These are phyloP conservation scores for Xenopus petersii DNA, from an alignment of 2,797 vertebrate species.

Conservation along the genomic window DNA sequence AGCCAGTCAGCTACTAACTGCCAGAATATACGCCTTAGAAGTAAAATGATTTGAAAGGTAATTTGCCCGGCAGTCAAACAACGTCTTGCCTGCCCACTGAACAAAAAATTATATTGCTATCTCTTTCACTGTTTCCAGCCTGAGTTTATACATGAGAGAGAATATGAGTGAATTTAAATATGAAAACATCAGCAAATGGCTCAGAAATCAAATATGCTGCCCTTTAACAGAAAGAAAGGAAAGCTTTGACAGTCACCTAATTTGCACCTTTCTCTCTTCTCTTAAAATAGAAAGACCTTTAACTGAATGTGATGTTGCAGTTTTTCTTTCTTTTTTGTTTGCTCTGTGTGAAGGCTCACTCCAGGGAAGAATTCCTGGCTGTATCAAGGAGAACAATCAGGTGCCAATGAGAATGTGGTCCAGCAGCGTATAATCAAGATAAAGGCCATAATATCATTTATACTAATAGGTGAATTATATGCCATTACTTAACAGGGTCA, in stretches of 20 bases:
- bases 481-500: too few relatives aligned
- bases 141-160: neutral
- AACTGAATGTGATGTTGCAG: conserved; percentile 12
- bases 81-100: too few relatives aligned
- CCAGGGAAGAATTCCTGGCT: conserved; percentile 12
- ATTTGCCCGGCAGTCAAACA: too few relatives aligned
- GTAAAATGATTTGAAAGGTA: too few relatives aligned
- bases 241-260: conserved; percentile 6
- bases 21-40: too few relatives aligned
- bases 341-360: conserved; percentile 21
- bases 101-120: too few relatives aligned
- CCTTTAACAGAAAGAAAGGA: conserved; percentile 16
- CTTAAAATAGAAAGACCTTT: conserved; percentile 37
- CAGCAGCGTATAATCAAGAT: conserved; percentile 4
- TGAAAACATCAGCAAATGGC: neutral
- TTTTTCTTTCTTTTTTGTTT: conserved; percentile 7
- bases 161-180: neutral
- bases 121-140: too few relatives aligned
- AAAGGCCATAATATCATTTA: conserved; percentile 31
- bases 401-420: neutral
- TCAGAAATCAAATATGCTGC: neutral
- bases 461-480: neutral
- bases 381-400: conserved; percentile 16
- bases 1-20: too few relatives aligned
- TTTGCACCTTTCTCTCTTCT: neutral